phyloP scores from a whole-genome alignment of 2,113 vertebrate genomes.

The Scophthalmus maximus region DNA sequence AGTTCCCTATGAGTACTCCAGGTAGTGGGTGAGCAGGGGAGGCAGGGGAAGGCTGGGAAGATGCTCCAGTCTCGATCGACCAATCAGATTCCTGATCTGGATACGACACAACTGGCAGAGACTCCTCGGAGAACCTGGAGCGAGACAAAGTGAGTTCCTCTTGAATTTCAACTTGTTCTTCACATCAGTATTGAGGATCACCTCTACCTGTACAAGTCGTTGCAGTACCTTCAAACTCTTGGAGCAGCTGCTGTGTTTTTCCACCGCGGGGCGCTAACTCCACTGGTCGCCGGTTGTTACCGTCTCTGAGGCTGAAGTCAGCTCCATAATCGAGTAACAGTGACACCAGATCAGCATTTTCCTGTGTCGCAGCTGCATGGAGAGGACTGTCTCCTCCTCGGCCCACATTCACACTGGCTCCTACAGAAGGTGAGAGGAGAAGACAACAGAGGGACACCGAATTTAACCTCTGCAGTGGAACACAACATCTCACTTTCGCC shows the following conservation, averaged over 20 bases:
- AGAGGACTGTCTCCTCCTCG: conserved; percentile 63
- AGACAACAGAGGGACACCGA: background rate
- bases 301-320: conserved; percentile 57
- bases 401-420: conserved; percentile 63
- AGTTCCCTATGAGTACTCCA: conserved; percentile 49
- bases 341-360: conserved; percentile 56
- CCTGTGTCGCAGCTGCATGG: conserved; percentile 62
- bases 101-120: conserved; percentile 70
- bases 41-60: conserved; percentile 67
- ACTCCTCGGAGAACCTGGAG: conserved; percentile 56
- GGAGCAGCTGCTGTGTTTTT: conserved; percentile 52
- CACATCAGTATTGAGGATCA: background rate
- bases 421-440: conserved; percentile 28
- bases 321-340: conserved; percentile 69
- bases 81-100: conserved; percentile 65
- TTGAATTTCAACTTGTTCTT: background rate
- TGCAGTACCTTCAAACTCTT: conserved; percentile 59
- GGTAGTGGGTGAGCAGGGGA: conserved; percentile 57
- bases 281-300: conserved; percentile 52
- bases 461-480: background rate
- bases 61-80: conserved; percentile 57
- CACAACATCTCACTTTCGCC: background rate
- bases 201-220: background rate
- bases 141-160: conserved; percentile 14
- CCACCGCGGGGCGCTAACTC: conserved; percentile 63